Base-by-base conservation (phyloP, 2,888 invertebrate species). In the Nemoura dubitans region DNA sequence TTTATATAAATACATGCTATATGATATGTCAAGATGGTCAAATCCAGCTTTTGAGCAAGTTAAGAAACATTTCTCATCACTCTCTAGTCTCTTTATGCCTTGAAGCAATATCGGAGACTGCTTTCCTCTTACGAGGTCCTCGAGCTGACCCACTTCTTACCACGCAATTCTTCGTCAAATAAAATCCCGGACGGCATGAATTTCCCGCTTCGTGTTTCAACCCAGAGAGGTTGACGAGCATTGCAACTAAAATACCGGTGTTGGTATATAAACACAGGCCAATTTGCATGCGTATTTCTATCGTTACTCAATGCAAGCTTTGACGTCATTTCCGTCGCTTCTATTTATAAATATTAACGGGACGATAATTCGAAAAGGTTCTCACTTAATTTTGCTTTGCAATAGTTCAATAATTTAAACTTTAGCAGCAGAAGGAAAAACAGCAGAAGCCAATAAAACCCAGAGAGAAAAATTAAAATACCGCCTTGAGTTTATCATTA, bases 81-180 rank as follows among this genome's bases (percentile, higher is more conserved):
- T n/a, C n/a, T n/a, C n/a, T n/a, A n/a, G 21, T 21, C 59, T 7
- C 21, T 21, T 59, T 3, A 59, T 59, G 6, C 59, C 21, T 10
- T 14, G 21, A 59, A 59, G 21, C 14, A 59, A 21, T 59, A 59
- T 21, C 59, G 14, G 14, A 14, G 59, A 59, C 14, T 59, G 59
- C 21, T 21, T 21, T 59, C 3, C 2, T 10, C 59, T n/a, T n/a
- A n/a, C n/a, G 6, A 59, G 14, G 59, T 59, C 59, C 59, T 59
- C 59, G 21, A 59, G 10, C 59, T 59, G 59, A 59, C 59, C 59
- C 59, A 59, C 59, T 59, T 59, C 59, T 59, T 59, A 59, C n/a
- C 59, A 59, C 59, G 59, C 59, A 59, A 59, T 59, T 59, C 59
- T 59, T 59, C 14, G 59, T 59, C 59, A 59, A 59, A 59, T 59